Evolutionary conservation across 2,113 vertebrate species (phyloP).

Genomic region (Neodontobutis hainanensis): DNA sequence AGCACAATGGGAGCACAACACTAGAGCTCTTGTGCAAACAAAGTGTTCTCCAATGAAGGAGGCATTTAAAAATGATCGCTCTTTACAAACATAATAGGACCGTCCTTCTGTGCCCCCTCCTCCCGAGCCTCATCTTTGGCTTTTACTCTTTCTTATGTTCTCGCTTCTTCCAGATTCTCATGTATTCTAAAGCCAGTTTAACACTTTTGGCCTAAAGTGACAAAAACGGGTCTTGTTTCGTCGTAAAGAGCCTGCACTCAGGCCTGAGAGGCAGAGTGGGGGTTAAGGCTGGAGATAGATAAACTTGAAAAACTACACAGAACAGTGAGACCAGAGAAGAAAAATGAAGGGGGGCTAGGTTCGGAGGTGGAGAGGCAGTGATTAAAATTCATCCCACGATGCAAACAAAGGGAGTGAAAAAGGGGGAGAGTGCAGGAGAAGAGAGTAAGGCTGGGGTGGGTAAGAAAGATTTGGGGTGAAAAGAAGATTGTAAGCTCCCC

Average conservation of each 20-base stretch:
- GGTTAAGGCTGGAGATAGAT: slow-evolving; percentile 20
- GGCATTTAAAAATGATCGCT: slow-evolving; percentile 73
- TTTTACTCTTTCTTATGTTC: neutral
- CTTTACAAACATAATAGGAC: slow-evolving; percentile 63
- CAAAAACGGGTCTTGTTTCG: slow-evolving; percentile 40
- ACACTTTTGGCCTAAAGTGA: slow-evolving; percentile 56
- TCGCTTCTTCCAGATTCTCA: neutral
- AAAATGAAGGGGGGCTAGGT: slow-evolving; percentile 30
- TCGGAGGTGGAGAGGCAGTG: slow-evolving; percentile 67
- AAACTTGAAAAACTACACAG: slow-evolving; percentile 24
- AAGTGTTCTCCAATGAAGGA: slow-evolving; percentile 71
- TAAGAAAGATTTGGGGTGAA: slow-evolving; percentile 73
- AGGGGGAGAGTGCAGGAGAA: slow-evolving; percentile 67
- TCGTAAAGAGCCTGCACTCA: slow-evolving; percentile 27
- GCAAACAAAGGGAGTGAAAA: slow-evolving; percentile 81
- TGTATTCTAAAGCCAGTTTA: slow-evolving; percentile 13
- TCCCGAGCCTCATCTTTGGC: neutral
- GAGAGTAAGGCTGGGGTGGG: slow-evolving; percentile 42
- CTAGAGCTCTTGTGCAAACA: slow-evolving; percentile 75
- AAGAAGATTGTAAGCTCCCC: slow-evolving; percentile 77
- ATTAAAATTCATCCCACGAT: slow-evolving; percentile 85
- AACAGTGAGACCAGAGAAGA: slow-evolving; percentile 18
- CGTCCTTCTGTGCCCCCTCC: slow-evolving; percentile 39
- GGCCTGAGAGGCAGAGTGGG: slow-evolving; percentile 20
- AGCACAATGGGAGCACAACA: slow-evolving; percentile 63